Evolutionary conservation across 1,140 invertebrate genomes (phyloP).

Genomic region (Euwallacea fornicatus): DNA sequence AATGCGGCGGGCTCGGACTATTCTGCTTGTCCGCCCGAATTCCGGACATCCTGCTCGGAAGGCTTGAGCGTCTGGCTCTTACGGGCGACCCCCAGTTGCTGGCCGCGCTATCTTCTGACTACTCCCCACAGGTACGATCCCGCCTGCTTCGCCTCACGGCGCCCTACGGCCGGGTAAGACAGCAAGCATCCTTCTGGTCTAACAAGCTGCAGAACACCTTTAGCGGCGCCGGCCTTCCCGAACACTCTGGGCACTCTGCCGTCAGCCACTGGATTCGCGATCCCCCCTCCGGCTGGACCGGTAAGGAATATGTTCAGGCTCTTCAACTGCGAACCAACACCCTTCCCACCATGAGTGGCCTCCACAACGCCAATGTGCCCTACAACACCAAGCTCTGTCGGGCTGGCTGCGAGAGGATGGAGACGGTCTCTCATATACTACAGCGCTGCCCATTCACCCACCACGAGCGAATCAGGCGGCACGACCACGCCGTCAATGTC

Average conservation of each 20-base stretch:
- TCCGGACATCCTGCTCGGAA: not conserved
- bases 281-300: not conserved
- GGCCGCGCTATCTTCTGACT: not conserved
- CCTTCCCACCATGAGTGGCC: not conserved
- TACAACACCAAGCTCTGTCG: not conserved
- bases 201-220: not conserved
- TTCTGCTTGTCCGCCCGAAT: not conserved
- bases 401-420: not conserved
- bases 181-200: not conserved
- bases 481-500: constrained; percentile 26
- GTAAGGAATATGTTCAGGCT: not conserved
- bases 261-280: not conserved
- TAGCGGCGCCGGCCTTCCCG: not conserved
- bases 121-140: not conserved
- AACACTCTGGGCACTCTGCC: not conserved
- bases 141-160: not conserved
- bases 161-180: not conserved
- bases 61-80: not conserved
- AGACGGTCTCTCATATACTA: constrained; percentile 33
- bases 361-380: not conserved
- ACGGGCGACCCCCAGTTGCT: not conserved
- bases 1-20: not conserved
- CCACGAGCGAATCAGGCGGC: constrained; percentile 24
- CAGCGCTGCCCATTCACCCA: constrained; percentile 36
- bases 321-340: constrained; percentile 2